Evolutionary conservation across 2,888 invertebrate species (phyloP).

Genomic region (Crematogaster levior): DNA sequence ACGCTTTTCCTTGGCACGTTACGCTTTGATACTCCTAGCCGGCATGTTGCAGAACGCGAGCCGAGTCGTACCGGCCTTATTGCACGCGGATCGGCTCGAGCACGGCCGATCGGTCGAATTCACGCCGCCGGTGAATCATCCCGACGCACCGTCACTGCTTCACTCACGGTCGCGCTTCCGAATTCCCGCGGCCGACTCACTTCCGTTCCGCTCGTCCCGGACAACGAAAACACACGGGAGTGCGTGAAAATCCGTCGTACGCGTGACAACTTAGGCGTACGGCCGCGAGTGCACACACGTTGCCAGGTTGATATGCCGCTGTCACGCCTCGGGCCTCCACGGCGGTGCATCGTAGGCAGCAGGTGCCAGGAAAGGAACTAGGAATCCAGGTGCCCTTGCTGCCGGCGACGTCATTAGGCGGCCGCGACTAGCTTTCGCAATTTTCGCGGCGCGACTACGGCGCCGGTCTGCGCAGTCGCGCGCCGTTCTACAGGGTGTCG

Average conservation of each 20-base stretch:
- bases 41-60: background rate
- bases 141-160: background rate
- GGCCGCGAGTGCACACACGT: constrained; percentile 65
- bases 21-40: constrained; percentile 10
- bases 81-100: constrained; percentile 2
- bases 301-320: constrained; percentile 76
- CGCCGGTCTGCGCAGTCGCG: constrained; percentile 14
- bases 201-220: constrained; percentile 8
- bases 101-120: constrained; percentile 14
- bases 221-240: background rate
- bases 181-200: constrained; percentile 25
- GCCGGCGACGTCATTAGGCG: constrained; percentile 52
- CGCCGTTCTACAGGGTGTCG: constrained; percentile 9
- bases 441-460: constrained; percentile 45
- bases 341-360: constrained; percentile 75
- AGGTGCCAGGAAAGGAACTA: constrained; percentile 76
- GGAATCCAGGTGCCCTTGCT: constrained; percentile 66
- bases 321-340: constrained; percentile 77
- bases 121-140: background rate
- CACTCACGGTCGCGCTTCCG: background rate
- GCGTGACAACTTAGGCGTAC: constrained; percentile 45
- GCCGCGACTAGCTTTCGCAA: constrained; percentile 45
- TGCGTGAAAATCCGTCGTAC: background rate
- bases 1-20: background rate
- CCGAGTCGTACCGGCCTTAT: background rate